Evolutionary conservation across 2,797 vertebrate genomes (phyloP), one percentile per base, ranked within the genome.

Genomic region (Eulemur coronatus): DNA sequence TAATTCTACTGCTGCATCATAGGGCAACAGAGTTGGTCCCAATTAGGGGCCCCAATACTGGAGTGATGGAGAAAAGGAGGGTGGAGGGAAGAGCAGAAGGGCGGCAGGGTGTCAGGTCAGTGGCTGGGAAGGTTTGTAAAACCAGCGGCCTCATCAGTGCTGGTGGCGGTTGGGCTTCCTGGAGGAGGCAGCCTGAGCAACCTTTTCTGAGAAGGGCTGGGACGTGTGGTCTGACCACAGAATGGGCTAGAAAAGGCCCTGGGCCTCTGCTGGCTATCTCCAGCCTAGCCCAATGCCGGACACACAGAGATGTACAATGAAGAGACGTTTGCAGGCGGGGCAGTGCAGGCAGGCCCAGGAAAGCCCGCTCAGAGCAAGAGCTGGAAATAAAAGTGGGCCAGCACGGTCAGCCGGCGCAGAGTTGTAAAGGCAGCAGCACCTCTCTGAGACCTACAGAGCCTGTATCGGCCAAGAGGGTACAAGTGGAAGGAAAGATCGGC

Each of bases 291-390:
- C 6, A 13, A 4, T 0, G 52, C 61, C 69, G 1, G 20, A 17
- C 11, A 1, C 15, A 10, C 4, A 18, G 15, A 17, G 18, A 48
- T 4, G 33, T 24, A 18, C 13, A 50, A 79, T 2, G n/a, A 15
- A 38, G 35, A 88, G 10, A 43, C 1, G 17, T 24, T 65, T 13
- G 57, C 12, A n/a, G 18, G 33, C 11, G 1, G 61, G 8, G 1
- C 0, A 0, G 0, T 7, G 50, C 3, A n/a, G 38, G 30, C 4
- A 20, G 41, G 81, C 15, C 43, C 4, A 3, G 48, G 13, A 28
- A 28, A 4, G 8, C 9, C 22, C 33, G 72, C 55, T 79, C 55
- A n/a, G 30, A 73, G 82, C 43, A 67, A 63, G 15, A 22, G 50
- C 2, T 55, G 9, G 41, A n/a, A 33, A 12, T 8, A 33, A 41